Conservation (phyloP, 2,797 vertebrate genomes). For the Gymnoscopelus braueri region DNA sequence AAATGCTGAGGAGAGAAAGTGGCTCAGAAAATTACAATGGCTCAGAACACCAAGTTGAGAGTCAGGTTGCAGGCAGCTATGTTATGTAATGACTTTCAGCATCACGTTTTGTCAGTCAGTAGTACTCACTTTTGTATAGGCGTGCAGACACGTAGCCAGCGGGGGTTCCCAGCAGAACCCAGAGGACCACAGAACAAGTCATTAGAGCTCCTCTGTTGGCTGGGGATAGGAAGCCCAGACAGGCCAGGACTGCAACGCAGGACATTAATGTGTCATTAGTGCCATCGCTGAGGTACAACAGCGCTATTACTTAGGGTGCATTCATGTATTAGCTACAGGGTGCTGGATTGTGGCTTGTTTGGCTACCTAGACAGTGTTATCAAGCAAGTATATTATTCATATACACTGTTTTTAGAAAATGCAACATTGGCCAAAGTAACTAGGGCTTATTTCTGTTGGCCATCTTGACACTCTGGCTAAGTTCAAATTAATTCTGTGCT, state of each 20-base stretch:
- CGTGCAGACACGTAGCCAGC: conserved; percentile 90
- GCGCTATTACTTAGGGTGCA: not conserved
- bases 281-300: conserved; percentile 9
- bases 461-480: no score
- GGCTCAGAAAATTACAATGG: conserved; percentile 12
- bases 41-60: not conserved
- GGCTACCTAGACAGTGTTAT: no score
- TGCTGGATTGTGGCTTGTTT: no score
- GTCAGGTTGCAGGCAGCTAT: not conserved
- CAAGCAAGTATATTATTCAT: no score
- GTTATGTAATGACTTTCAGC: not conserved
- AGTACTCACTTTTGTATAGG: conserved; percentile 90
- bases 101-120: not conserved
- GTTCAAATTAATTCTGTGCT: no score
- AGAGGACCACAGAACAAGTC: conserved; percentile 90
- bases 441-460: no score
- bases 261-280: conserved; percentile 29
- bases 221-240: conserved; percentile 97
- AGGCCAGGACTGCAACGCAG: conserved; percentile 89
- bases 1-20: conserved; percentile 82
- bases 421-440: no score
- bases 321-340: no score
- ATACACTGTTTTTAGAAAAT: no score
- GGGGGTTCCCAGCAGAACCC: conserved; percentile 90
- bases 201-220: conserved; percentile 91